These are phyloP conservation scores for Limanda limanda DNA, from an alignment of 2,113 vertebrate species.

Conservation along the genomic window DNA sequence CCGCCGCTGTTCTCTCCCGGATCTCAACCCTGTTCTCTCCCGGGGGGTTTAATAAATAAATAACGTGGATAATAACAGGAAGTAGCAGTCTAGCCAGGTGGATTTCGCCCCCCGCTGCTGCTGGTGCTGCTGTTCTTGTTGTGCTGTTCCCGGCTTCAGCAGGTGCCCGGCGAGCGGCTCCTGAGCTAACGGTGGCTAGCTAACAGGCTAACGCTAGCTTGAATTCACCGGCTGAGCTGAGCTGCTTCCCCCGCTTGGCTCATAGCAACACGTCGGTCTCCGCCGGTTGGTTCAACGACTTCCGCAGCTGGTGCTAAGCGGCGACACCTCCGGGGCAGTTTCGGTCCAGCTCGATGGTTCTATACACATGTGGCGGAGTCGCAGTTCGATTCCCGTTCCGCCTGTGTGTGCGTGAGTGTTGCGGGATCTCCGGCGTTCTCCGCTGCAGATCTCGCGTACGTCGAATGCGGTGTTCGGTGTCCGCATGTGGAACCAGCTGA, in stretches of 20 bases:
- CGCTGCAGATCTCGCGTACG: constrained; percentile 84
- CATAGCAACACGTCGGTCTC: constrained; percentile 21
- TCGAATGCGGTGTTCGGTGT: constrained; percentile 80
- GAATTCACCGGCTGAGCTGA: constrained; percentile 63
- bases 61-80: too few relatives aligned
- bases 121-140: neutral
- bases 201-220: constrained; percentile 69
- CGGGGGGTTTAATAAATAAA: neutral
- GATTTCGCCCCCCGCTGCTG: too few relatives aligned
- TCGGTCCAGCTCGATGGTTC: neutral
- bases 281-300: neutral
- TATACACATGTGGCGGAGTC: constrained; percentile 65
- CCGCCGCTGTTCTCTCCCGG: constrained; percentile 10
- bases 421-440: constrained; percentile 64
- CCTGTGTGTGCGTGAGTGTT: constrained; percentile 35
- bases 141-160: constrained; percentile 3
- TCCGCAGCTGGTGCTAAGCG: neutral
- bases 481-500: constrained; percentile 94
- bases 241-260: constrained; percentile 23
- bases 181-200: constrained; percentile 65
- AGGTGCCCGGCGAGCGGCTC: constrained; percentile 51
- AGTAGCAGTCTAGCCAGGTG: too few relatives aligned
- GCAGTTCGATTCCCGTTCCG: constrained; percentile 29
- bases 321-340: neutral
- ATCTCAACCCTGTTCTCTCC: too few relatives aligned